Conservation (phyloP, 1,140 invertebrate genomes). For the Brachionus calyciflorus region DNA sequence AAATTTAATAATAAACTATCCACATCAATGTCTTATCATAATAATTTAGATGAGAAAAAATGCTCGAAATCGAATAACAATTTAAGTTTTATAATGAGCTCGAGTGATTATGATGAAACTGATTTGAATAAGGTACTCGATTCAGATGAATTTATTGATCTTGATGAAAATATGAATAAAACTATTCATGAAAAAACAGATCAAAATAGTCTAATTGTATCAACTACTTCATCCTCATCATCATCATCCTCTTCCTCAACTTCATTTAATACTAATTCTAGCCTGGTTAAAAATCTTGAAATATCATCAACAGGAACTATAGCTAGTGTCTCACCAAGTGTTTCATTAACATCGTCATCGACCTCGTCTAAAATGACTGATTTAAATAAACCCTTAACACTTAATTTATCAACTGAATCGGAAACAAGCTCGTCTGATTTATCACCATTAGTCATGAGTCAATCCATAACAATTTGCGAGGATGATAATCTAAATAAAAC, state of each 20-base stretch:
- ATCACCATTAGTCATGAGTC: slow-evolving; percentile 16
- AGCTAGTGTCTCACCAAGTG: slow-evolving; percentile 14
- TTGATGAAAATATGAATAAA: slow-evolving; percentile 9
- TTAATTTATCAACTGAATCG: slow-evolving; percentile 25
- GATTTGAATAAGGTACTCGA: slow-evolving; percentile 40
- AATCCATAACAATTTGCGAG: slow-evolving; percentile 20
- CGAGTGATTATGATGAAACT: slow-evolving; percentile 41
- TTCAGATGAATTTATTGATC: slow-evolving; percentile 27
- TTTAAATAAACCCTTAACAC: not conserved
- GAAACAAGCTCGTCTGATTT: not conserved
- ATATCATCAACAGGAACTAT: slow-evolving; percentile 22
- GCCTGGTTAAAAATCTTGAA: slow-evolving; percentile 22
- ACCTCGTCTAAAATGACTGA: slow-evolving; percentile 1
- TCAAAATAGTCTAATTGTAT: slow-evolving; percentile 15
- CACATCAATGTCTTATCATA: not conserved
- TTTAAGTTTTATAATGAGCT: slow-evolving; percentile 35
- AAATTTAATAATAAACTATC: not conserved
- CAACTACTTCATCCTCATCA: not conserved
- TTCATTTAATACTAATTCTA: slow-evolving; percentile 13
- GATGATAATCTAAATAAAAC: slow-evolving; percentile 28
- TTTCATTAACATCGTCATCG: slow-evolving; percentile 22
- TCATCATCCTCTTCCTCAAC: not conserved
- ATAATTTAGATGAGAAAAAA: not conserved
- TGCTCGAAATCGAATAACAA: slow-evolving; percentile 14
- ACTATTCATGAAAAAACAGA: not conserved